Evolutionary conservation across 2,888 invertebrate species (phyloP).

Genomic region (Noctuana brunneofusca): DNA sequence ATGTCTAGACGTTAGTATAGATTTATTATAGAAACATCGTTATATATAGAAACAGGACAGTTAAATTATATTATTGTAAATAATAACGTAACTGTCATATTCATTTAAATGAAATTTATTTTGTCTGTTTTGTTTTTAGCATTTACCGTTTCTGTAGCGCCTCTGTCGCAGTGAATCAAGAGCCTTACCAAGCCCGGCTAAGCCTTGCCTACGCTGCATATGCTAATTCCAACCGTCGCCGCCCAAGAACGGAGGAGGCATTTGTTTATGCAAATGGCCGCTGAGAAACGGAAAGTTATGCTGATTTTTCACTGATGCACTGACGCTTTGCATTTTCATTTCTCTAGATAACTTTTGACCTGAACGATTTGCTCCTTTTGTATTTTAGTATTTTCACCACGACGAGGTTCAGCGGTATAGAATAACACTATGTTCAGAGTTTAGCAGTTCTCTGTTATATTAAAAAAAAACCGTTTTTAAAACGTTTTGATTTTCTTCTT

Average conservation of each 20-base stretch:
- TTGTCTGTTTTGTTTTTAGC: too few species aligned
- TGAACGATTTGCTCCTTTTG: constrained; percentile 28
- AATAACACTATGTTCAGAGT: too few species aligned
- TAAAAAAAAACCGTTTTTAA: too few species aligned
- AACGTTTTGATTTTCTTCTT: too few species aligned
- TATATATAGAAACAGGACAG: too few species aligned
- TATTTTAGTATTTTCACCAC: background rate
- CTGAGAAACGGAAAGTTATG: constrained; percentile 54
- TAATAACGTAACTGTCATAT: too few species aligned
- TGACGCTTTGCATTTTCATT: constrained; percentile 46
- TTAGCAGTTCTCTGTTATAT: too few species aligned
- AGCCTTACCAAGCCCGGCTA: constrained; percentile 38
- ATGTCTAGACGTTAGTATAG: too few species aligned
- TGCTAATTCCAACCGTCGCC: constrained; percentile 44
- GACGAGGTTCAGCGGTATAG: background rate
- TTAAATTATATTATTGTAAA: too few species aligned
- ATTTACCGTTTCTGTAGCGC: background rate
- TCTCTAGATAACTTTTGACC: constrained; percentile 45
- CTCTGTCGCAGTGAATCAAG: constrained; percentile 34
- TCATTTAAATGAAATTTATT: too few species aligned
- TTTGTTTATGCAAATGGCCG: constrained; percentile 49
- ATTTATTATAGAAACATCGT: too few species aligned
- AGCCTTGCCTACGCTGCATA: constrained; percentile 47
- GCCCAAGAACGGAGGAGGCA: constrained; percentile 52
- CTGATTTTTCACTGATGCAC: constrained; percentile 49